A percentile compares a stretch with the other conserved stretches of the same genome.
phyloP scores from a whole-genome alignment of 2,888 invertebrate species.

The Eubasilissa splendida region DNA sequence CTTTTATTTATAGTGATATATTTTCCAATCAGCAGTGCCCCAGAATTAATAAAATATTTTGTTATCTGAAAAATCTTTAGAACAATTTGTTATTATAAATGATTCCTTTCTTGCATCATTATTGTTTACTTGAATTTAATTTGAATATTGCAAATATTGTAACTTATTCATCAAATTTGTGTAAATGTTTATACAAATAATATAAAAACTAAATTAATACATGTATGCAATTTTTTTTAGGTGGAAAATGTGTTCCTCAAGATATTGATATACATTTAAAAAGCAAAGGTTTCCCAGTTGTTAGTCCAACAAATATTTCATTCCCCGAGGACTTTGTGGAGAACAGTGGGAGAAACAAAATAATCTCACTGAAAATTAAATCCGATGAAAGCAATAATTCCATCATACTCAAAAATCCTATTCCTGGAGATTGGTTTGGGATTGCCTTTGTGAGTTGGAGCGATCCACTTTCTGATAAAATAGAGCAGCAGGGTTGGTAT shows the following conservation, averaged over 20 bases:
- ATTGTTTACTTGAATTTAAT: no score
- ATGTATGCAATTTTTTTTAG: conserved; percentile 59
- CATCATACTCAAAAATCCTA: conserved; percentile 77
- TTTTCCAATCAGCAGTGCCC: no score
- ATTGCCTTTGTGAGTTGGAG: conserved; percentile 85
- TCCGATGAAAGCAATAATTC: conserved; percentile 76
- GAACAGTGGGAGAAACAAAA: conserved; percentile 67
- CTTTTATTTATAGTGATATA: no score
- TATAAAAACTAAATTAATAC: no score
- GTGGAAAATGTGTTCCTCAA: conserved; percentile 75
- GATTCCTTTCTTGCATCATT: no score
- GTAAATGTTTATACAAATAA: no score
- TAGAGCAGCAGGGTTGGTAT: conserved; percentile 80
- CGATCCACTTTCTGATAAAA: conserved; percentile 80
- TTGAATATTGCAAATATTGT: no score
- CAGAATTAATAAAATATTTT: no score
- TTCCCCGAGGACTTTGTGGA: conserved; percentile 80
- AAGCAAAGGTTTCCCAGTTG: conserved; percentile 86
- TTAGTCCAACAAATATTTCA: conserved; percentile 85
- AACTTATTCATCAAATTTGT: no score
- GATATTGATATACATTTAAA: conserved; percentile 82
- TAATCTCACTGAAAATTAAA: conserved; percentile 74
- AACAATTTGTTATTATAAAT: no score
- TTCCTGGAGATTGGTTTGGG: conserved; percentile 86
- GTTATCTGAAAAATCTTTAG: no score